phyloP scores from a whole-genome alignment of 2,888 invertebrate species.

The Drosophila algonquin region DNA sequence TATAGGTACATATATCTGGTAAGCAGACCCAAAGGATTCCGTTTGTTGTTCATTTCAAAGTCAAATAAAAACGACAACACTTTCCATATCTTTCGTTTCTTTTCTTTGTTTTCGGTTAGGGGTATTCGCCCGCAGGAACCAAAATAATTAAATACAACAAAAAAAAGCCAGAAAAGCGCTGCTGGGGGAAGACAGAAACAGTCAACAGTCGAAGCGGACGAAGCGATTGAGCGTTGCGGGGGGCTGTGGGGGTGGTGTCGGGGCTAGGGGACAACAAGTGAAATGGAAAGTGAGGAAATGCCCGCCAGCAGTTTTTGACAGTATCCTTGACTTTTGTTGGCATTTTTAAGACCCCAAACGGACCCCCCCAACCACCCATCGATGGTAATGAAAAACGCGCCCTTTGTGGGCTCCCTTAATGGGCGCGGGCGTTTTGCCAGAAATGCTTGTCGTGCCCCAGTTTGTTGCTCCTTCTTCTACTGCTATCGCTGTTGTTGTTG shows the following conservation, averaged over 20 bases:
- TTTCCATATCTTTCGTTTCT: conserved; percentile 35
- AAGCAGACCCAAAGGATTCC: not conserved
- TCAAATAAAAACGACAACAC: conserved; percentile 54
- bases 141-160: conserved; percentile 40
- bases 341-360: conserved; percentile 53
- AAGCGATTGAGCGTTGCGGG: conserved; percentile 27
- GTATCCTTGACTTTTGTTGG: conserved; percentile 78
- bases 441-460: conserved; percentile 69
- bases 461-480: conserved; percentile 24
- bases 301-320: conserved; percentile 67
- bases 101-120: conserved; percentile 16
- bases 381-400: conserved; percentile 74
- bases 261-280: conserved; percentile 41
- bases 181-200: conserved; percentile 28
- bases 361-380: conserved; percentile 9
- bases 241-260: not conserved
- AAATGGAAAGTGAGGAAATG: conserved; percentile 72
- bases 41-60: conserved; percentile 39
- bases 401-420: conserved; percentile 64
- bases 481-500: conserved; percentile 36
- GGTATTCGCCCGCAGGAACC: conserved; percentile 36
- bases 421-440: conserved; percentile 73
- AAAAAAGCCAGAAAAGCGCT: conserved; percentile 1
- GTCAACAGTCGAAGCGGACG: conserved; percentile 17
- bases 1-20: not conserved